Evolutionary conservation across 2,797 vertebrate species (phyloP).

Genomic region (Channallabes apus): DNA sequence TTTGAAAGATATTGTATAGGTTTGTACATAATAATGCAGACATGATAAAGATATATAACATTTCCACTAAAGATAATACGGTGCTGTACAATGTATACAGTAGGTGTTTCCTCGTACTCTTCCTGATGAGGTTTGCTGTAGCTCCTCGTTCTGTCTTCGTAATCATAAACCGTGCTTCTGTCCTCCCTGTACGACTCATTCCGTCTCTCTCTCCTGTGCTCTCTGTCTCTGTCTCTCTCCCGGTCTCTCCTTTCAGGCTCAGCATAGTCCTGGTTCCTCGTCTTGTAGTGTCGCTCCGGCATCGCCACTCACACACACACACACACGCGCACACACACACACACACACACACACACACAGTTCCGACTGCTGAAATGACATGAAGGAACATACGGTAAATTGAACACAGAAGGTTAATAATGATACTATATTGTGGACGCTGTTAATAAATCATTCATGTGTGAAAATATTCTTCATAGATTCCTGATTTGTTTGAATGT

Average conservation of each 20-base stretch:
- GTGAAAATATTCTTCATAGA: background rate
- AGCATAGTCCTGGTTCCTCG: slow-evolving; percentile 42
- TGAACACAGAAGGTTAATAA: background rate
- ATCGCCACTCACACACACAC: slow-evolving; percentile 4
- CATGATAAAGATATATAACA: too few species aligned
- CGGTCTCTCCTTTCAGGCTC: slow-evolving; percentile 42
- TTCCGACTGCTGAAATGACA: background rate
- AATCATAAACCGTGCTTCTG: slow-evolving; percentile 57
- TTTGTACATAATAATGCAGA: too few species aligned
- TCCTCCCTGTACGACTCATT: slow-evolving; percentile 44
- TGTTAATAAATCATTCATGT: background rate
- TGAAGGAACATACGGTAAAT: background rate
- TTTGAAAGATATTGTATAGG: too few species aligned
- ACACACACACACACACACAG: too few species aligned
- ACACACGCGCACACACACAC: background rate
- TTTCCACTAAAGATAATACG: too few species aligned
- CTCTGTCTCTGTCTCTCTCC: slow-evolving; percentile 38
- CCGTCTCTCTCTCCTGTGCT: slow-evolving; percentile 24
- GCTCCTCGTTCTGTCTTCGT: slow-evolving; percentile 51
- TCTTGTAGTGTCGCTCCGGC: slow-evolving; percentile 59
- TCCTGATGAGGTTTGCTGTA: slow-evolving; percentile 45
- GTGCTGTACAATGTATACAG: too few species aligned
- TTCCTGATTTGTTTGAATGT: background rate
- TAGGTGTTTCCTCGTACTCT: slow-evolving; percentile 58
- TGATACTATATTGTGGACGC: background rate